Evolutionary conservation across 2,797 vertebrate species (phyloP).

Genomic region (Girardinus metallicus): DNA sequence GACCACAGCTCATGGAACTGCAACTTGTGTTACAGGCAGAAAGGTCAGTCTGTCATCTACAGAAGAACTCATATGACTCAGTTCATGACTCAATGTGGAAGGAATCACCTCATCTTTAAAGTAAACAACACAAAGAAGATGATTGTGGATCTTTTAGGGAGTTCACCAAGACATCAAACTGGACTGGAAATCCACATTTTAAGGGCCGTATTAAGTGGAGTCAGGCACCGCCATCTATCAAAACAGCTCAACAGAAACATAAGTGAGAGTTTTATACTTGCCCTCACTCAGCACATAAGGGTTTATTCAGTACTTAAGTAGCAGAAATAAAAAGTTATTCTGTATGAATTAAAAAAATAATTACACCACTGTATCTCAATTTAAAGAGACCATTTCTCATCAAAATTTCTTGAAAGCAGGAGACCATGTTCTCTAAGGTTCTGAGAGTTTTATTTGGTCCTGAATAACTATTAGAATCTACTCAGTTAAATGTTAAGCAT

Average conservation of each 20-base stretch:
- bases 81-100: not conserved
- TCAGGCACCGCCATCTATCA: not conserved
- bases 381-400: not conserved
- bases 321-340: not conserved
- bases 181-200: not conserved
- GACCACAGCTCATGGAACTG: not conserved
- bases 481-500: not conserved
- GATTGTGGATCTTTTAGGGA: not conserved
- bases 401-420: not conserved
- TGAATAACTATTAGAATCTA: not conserved
- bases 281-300: not conserved
- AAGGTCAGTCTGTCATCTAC: not conserved
- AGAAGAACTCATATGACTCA: not conserved
- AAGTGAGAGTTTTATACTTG: not conserved
- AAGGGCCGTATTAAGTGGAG: not conserved
- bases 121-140: constrained; percentile 9
- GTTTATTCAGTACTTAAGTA: not conserved
- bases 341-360: not conserved
- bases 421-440: not conserved
- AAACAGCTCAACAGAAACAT: not conserved
- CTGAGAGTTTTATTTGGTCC: not conserved
- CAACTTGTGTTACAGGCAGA: not conserved
- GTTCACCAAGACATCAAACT: not conserved
- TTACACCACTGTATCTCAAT: not conserved
- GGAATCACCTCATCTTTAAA: constrained; percentile 6